A percentile compares a stretch with the other conserved stretches of the same genome.
These are phyloP conservation scores for Etia nguti DNA, from an alignment of 2,113 vertebrate genomes.

Conservation along the genomic window DNA sequence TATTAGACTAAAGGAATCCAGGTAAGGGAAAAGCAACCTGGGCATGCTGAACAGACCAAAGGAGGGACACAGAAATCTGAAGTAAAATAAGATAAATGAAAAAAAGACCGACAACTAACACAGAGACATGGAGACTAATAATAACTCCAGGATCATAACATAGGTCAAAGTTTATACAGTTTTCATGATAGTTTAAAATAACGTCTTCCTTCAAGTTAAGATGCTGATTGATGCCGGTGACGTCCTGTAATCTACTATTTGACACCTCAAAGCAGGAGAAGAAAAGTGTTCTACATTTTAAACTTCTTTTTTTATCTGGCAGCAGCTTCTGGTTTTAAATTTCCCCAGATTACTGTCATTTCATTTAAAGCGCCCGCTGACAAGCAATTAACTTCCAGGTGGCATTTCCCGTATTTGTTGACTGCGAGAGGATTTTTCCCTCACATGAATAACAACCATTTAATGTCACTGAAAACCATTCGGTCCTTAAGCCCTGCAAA, in stretches of 20 bases:
- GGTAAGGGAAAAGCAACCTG: neutral
- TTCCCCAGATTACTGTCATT: neutral
- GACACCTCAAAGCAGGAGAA: neutral
- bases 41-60: neutral
- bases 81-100: neutral
- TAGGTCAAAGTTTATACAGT: neutral
- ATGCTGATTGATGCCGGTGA: neutral
- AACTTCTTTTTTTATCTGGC: neutral
- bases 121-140: neutral
- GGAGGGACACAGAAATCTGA: neutral
- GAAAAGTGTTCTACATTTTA: neutral
- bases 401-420: neutral
- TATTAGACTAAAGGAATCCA: neutral
- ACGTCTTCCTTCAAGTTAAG: neutral
- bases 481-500: neutral
- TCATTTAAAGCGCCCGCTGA: neutral
- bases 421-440: neutral
- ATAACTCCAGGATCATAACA: neutral
- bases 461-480: neutral
- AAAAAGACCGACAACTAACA: neutral
- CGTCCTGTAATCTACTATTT: neutral
- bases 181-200: neutral
- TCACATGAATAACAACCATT: neutral
- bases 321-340: neutral
- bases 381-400: neutral